phyloP scores from a whole-genome alignment of 2,113 vertebrate genomes.

The Takifugu bimaculatus region DNA sequence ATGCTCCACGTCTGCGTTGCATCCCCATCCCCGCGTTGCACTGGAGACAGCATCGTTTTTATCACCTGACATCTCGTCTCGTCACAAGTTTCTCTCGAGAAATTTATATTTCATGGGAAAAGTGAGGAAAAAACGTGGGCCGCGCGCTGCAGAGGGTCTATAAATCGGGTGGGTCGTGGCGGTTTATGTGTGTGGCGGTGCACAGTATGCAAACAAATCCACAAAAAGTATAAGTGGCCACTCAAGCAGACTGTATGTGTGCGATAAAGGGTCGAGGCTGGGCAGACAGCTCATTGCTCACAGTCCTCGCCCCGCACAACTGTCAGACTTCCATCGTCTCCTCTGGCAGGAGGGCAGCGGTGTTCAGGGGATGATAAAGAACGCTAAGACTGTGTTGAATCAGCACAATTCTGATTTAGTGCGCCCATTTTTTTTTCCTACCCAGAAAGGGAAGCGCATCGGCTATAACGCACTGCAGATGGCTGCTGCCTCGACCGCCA shows the following conservation, averaged over 20 bases:
- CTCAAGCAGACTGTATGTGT: neutral
- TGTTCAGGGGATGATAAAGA: slow-evolving; percentile 57
- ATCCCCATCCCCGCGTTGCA: slow-evolving; percentile 15
- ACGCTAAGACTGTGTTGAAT: slow-evolving; percentile 57
- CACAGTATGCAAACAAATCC: too few species aligned
- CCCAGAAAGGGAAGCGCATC: slow-evolving; percentile 43
- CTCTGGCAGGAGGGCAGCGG: slow-evolving; percentile 30
- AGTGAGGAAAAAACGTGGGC: too few species aligned
- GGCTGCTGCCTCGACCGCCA: slow-evolving; percentile 70
- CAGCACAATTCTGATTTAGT: slow-evolving; percentile 72
- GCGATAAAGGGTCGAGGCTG: slow-evolving; percentile 4
- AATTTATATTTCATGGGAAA: too few species aligned
- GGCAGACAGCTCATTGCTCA: slow-evolving; percentile 7
- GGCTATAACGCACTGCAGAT: slow-evolving; percentile 76
- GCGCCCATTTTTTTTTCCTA: slow-evolving; percentile 37
- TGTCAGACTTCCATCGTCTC: slow-evolving; percentile 36
- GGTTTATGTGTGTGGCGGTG: too few species aligned
- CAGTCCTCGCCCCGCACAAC: slow-evolving; percentile 33
- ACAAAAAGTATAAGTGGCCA: neutral
- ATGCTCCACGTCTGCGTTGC: slow-evolving; percentile 38
- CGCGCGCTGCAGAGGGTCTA: too few species aligned
- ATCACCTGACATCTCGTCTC: too few species aligned
- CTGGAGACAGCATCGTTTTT: slow-evolving; percentile 1
- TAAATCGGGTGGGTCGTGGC: too few species aligned
- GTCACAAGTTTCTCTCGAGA: too few species aligned